Conservation (phyloP, 2,797 vertebrate genomes). For the Gymnodraco acuticeps region DNA sequence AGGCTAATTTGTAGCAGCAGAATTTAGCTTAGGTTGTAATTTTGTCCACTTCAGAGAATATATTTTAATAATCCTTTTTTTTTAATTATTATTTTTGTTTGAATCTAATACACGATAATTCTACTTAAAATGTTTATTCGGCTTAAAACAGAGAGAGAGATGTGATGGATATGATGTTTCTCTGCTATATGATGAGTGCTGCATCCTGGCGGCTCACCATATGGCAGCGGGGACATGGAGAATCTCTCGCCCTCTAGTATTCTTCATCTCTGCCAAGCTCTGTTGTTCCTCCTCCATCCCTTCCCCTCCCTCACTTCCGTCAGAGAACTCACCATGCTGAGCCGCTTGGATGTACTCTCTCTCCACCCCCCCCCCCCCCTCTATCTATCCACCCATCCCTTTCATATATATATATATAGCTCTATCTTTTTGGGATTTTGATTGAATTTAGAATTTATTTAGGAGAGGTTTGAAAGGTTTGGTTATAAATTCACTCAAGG, state of each 20-base stretch:
- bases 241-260: conserved; percentile 72
- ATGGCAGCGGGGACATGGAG: conserved; percentile 78
- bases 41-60: background rate
- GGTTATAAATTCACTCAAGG: background rate
- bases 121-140: background rate
- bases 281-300: conserved; percentile 65
- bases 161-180: background rate
- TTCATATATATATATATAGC: conserved; percentile 9
- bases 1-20: no score
- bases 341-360: conserved; percentile 55
- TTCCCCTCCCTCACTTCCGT: conserved; percentile 65
- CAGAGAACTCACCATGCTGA: conserved; percentile 63
- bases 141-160: background rate
- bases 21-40: background rate
- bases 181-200: conserved; percentile 23
- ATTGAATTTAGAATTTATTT: background rate
- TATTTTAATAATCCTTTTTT: no score
- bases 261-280: conserved; percentile 64
- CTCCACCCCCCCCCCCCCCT: conserved; percentile 55
- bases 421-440: background rate
- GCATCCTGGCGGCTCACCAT: conserved; percentile 73
- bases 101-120: background rate
- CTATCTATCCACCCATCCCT: conserved; percentile 26
- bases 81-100: no score
- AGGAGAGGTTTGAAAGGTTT: conserved; percentile 9